Evolutionary conservation across 2,888 invertebrate species (phyloP).

Genomic region (Diplazon laetatorius): DNA sequence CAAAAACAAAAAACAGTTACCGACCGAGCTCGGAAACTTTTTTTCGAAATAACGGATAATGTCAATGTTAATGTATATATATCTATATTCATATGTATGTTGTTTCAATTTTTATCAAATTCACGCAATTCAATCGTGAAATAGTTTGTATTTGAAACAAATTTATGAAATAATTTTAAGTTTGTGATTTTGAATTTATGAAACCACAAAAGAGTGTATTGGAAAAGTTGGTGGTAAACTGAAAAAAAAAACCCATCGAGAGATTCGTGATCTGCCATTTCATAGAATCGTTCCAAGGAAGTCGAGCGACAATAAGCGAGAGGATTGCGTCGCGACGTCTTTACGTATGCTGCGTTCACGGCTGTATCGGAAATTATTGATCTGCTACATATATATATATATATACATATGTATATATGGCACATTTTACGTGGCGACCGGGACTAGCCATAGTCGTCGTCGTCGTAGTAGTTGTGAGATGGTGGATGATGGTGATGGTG

Average conservation of each 20-base stretch:
- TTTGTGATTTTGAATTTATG: too few species aligned
- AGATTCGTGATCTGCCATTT: background rate
- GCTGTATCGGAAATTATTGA: constrained; percentile 78
- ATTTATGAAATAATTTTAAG: too few species aligned
- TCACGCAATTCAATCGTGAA: too few species aligned
- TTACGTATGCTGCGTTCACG: constrained; percentile 54
- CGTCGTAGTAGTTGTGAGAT: constrained; percentile 30
- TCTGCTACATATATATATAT: constrained; percentile 71
- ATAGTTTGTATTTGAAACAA: too few species aligned
- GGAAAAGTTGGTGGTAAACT: background rate
- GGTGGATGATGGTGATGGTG: constrained; percentile 1
- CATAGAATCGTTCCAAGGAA: constrained; percentile 27
- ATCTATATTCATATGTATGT: too few species aligned
- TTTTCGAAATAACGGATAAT: too few species aligned
- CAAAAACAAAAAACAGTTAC: too few species aligned
- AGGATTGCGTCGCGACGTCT: constrained; percentile 47
- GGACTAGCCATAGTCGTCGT: constrained; percentile 45
- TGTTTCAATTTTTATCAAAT: too few species aligned
- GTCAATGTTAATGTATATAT: too few species aligned
- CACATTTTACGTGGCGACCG: constrained; percentile 50
- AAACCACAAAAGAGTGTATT: background rate
- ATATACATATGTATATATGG: too few species aligned
- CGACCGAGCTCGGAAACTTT: too few species aligned
- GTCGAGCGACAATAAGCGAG: constrained; percentile 28
- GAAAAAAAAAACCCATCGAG: background rate